Evolutionary conservation across 2,888 invertebrate species (phyloP), one percentile per base, ranked within the genome.

Genomic region (Mamestra brassicae): DNA sequence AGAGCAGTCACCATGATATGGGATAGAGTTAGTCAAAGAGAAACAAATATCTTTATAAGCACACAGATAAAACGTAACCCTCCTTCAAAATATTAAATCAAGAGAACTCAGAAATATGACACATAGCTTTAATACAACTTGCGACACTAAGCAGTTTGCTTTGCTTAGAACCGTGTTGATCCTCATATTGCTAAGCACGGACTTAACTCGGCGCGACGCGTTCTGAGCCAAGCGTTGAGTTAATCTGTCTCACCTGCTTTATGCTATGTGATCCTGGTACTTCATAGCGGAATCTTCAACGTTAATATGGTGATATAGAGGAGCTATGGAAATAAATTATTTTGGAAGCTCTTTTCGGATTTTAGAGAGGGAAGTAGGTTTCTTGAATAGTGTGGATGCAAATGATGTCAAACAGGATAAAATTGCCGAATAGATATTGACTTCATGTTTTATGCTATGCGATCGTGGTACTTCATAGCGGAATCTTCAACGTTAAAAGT

Each of bases 181-280:
- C 58, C 57, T 66, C 74, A 60, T 54, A 64, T 47, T 57, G 52
- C 69, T 70, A 38, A 66, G 58, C 66, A 45, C 4, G 45, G 57
- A 70, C 61, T 81, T 70, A 66, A 17, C 71, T 57, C 52, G 34
- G 34, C 38, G 58, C 62, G 50, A 65, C n/a, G 45, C 36, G 13
- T 65, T 65, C 67, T 17, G 47, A 26, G 3, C n/a, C 34, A 38
- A 58, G 45, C 17, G 36, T 36, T 62, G 55, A 36, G 62, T 47
- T 77, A 70, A 69, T 66, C 54, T 58, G 17, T 57, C 38, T 58
- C 26, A 52, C 54, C 26, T 55, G 36, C 58, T 50, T 45, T 36
- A 42, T 15, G 52, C 15, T 36, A 42, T 61, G 73, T 7, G 50
- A 82, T 68, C 54, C 69, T 77, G 52, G 62, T 82, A 67, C 68